These are phyloP conservation scores for Cylindroiulus punctatus DNA, from an alignment of 2,888 invertebrate genomes.

Conservation along the genomic window DNA sequence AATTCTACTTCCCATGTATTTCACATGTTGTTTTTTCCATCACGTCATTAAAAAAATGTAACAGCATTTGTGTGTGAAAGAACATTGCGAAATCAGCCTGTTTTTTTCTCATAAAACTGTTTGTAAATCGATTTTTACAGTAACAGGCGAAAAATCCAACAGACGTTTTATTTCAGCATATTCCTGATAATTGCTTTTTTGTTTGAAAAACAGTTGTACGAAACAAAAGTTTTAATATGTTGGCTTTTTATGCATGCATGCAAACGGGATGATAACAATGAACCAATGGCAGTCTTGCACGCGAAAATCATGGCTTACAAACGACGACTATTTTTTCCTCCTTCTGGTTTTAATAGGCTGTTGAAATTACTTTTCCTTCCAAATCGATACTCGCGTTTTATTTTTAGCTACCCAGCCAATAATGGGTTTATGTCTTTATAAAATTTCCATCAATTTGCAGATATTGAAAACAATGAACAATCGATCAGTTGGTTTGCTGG, in stretches of 20 bases:
- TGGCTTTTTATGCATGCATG: neutral
- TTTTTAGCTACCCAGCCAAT: neutral
- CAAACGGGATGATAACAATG: neutral
- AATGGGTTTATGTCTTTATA: neutral
- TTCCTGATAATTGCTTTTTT: neutral
- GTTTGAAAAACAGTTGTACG: neutral
- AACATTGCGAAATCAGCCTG: neutral
- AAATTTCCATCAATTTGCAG: conserved; percentile 20
- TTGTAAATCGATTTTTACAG: neutral
- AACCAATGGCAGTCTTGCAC: neutral
- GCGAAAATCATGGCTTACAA: neutral
- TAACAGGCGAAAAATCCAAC: neutral
- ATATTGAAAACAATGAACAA: conserved; percentile 9
- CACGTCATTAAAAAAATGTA: too few relatives aligned
- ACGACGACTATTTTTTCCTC: neutral
- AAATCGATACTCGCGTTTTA: neutral
- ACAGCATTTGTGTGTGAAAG: neutral
- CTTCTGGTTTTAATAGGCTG: neutral
- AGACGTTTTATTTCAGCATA: neutral
- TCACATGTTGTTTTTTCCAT: too few relatives aligned
- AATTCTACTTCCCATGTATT: too few relatives aligned
- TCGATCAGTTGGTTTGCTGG: neutral
- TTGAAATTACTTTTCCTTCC: conserved; percentile 8
- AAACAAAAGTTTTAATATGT: conserved; percentile 4
- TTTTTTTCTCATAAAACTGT: neutral